Evolutionary conservation across 1,140 invertebrate genomes (phyloP), one percentile per base, ranked within the genome.

Genomic region (Drosophila azteca): DNA sequence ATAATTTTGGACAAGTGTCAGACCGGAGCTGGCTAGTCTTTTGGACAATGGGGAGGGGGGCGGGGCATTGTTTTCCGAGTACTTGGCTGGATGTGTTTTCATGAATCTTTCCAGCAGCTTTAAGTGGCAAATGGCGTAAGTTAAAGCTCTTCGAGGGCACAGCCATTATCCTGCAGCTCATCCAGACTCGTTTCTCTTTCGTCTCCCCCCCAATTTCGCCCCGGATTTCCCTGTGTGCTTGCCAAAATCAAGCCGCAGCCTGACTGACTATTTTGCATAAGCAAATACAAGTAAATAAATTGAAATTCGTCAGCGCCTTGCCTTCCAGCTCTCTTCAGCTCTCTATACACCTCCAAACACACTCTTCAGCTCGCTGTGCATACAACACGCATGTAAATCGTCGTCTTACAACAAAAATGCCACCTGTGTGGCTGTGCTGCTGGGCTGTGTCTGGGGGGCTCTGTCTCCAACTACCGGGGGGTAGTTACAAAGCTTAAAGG

Each of bases 281-380:
- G 67, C 60, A 84, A 84, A 84, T 80, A 84, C 85, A 85, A 85
- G 75, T 85, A 84, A 85, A 84, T 84, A 84, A 84, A 84, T 84
- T 84, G 80, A 84, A 84, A 84, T 85, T 58, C 72, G 76, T 68
- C 72, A 74, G 43, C 35, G 43, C 60, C 41, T 39, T n/a, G 1
- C 13, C 72, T 31, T 6, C 17, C 26, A n/a, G 43, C 51, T 13
- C 39, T 17, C 35, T 11, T 17, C 24, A 8, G 8, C 35, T 11
- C 20, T 4, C 17, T n/a, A n/a, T n/a, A n/a, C 35, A 44, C 45
- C 24, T 26, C 22, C 17, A 22, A 17, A 7, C 17, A 24, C 24
- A 26, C 24, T 20, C 20, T 6, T 45, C 13, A 29, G 45, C 46
- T 39, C 17, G 17, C 48, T 45, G 39, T 58, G 44, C 52, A 70